Percentiles rank a stretch among this genome's conserved stretches.
Evolutionary conservation across 2,797 vertebrate genomes (phyloP).

Genomic region (Halcyon leucocephala): DNA sequence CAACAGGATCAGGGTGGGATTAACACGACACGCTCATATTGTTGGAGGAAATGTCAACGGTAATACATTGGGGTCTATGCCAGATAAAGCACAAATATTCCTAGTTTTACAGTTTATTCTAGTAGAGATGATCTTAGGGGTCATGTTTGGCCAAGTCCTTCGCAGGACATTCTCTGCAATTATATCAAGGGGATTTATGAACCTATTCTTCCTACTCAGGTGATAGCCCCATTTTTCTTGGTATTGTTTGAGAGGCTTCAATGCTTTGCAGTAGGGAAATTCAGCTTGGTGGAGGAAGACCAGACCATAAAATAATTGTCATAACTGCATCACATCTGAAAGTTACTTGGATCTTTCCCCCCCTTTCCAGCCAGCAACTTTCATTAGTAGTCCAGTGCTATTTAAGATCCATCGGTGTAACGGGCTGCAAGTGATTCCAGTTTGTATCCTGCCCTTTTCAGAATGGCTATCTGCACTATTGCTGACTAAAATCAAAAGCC

Average conservation of each 20-base stretch:
- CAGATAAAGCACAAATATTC: neutral
- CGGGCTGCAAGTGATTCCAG: rapidly evolving
- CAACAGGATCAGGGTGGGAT: neutral
- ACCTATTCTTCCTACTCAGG: neutral
- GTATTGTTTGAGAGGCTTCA: neutral
- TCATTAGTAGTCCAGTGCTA: neutral
- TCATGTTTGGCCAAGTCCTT: neutral
- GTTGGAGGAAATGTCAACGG: neutral
- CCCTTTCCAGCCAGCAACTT: neutral
- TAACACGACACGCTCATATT: neutral
- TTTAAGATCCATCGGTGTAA: neutral
- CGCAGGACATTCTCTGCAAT: neutral
- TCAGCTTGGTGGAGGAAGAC: neutral
- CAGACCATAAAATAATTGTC: neutral
- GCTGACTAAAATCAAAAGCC: neutral
- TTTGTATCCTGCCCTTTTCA: neutral
- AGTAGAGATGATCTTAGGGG: neutral
- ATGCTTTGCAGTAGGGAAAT: neutral
- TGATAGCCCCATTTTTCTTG: neutral
- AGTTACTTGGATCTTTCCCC: neutral
- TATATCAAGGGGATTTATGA: neutral
- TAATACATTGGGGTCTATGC: neutral
- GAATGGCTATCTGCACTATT: neutral
- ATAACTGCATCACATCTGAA: neutral
- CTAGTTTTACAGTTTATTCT: neutral